Percentiles rank a stretch among this genome's conserved stretches.
phyloP scores from a whole-genome alignment of 2,888 invertebrate species.

The Drosophila cyrtoloma region DNA sequence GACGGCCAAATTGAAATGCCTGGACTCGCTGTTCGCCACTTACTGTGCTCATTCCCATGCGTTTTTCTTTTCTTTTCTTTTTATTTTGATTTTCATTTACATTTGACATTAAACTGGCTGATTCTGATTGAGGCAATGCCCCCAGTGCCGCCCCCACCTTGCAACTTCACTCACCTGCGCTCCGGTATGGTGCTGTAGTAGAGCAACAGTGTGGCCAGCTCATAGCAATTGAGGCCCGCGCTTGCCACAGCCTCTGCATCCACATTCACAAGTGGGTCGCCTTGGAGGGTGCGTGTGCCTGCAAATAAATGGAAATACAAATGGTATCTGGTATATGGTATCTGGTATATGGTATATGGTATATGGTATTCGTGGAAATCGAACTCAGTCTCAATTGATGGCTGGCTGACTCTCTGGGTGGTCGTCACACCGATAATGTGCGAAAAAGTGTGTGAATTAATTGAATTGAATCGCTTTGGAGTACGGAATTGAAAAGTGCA shows the following conservation, averaged over 20 bases:
- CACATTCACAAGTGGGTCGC: conserved; percentile 89
- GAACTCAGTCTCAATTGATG: conserved; percentile 43
- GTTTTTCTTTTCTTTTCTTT: conserved; percentile 32
- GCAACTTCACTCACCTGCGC: conserved; percentile 86
- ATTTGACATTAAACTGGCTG: conserved; percentile 79
- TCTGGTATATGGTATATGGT: conserved; percentile 4
- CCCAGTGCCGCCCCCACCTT: conserved; percentile 24
- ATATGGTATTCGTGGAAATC: conserved; percentile 1
- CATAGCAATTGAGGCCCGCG: conserved; percentile 88
- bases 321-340: conserved; percentile 15
- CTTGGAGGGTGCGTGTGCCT: conserved; percentile 89
- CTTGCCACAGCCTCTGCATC: conserved; percentile 87
- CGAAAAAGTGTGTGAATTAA: conserved; percentile 76
- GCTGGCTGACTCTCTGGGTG: conserved; percentile 65
- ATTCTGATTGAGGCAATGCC: conserved; percentile 67
- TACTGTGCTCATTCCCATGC: conserved; percentile 78
- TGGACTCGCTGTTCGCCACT: conserved; percentile 42
- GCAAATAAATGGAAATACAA: conserved; percentile 58
- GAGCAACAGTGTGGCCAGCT: conserved; percentile 89
- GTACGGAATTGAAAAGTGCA: conserved; percentile 47
- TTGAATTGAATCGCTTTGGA: conserved; percentile 38
- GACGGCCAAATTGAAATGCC: conserved; percentile 73
- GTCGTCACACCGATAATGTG: conserved; percentile 60
- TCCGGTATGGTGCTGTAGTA: conserved; percentile 90
- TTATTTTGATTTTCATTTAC: conserved; percentile 11